Evolutionary conservation across 37 sponge, comb jelly and placozoan genomes (phyloP).

Genomic region (Beroe ovata): DNA sequence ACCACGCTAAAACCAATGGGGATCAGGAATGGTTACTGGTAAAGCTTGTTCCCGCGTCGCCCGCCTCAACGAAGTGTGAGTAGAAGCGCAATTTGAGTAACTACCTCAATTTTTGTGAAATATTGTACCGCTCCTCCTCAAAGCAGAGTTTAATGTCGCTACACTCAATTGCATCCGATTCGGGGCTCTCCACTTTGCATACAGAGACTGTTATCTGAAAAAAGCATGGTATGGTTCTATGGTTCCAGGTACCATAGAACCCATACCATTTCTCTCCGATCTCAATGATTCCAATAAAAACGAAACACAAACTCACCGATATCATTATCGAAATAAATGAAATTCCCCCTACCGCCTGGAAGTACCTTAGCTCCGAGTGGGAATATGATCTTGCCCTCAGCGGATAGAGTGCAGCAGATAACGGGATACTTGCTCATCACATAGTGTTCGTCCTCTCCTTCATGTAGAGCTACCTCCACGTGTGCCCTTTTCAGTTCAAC

Average conservation of each 20-base stretch:
- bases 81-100: too few species aligned
- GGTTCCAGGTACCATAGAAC: too few species aligned
- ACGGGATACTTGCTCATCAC: slow-evolving; percentile 26
- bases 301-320: too few species aligned
- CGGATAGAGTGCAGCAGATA: slow-evolving; percentile 10
- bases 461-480: slow-evolving; percentile 30
- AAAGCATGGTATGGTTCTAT: too few species aligned
- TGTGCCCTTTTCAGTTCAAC: not conserved
- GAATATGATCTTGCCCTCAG: slow-evolving; percentile 31
- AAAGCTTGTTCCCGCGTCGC: too few species aligned
- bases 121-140: slow-evolving; percentile 49
- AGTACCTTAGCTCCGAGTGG: slow-evolving; percentile 56
- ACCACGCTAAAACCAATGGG: too few species aligned
- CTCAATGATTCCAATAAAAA: too few species aligned
- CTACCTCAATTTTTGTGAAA: slow-evolving; percentile 32
- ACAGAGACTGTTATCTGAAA: not conserved
- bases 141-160: slow-evolving; percentile 2
- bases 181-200: not conserved
- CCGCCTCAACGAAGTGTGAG: too few species aligned
- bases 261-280: too few species aligned
- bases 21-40: too few species aligned
- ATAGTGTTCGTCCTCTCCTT: slow-evolving; percentile 29
- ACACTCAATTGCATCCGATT: not conserved
- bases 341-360: too few species aligned
- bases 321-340: too few species aligned